Percentiles rank a stretch among this genome's conserved stretches.
Evolutionary conservation across 2,113 vertebrate species (phyloP).

Genomic region (Pedetes capensis): DNA sequence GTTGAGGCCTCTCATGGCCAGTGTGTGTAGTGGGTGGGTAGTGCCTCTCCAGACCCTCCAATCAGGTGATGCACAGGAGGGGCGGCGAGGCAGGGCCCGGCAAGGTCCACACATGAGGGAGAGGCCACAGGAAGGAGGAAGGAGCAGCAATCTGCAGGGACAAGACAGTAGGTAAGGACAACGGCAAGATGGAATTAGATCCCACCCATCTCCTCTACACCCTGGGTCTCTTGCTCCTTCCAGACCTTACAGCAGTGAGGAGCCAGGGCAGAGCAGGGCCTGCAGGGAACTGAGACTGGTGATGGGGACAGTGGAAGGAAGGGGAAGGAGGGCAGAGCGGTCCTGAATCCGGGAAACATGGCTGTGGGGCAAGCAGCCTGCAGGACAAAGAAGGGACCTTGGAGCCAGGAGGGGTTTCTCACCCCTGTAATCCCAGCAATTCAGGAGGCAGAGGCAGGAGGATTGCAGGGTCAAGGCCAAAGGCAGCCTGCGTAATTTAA

Average conservation of each 20-base stretch:
- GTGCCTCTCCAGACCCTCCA: neutral
- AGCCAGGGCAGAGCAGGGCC: neutral
- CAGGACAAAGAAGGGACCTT: neutral
- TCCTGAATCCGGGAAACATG: neutral
- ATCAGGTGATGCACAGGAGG: neutral
- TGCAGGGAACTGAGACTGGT: neutral
- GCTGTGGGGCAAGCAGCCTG: constrained; percentile 18
- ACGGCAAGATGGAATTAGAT: neutral
- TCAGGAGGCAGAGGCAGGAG: no score
- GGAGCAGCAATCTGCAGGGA: neutral
- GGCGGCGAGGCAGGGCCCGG: neutral
- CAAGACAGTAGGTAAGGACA: neutral
- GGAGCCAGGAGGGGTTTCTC: no score
- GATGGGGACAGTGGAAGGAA: neutral
- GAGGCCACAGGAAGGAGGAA: neutral
- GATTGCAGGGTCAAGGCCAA: no score
- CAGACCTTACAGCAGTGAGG: neutral
- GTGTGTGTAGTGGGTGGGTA: neutral
- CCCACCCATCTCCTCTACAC: neutral
- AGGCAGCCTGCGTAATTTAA: no score
- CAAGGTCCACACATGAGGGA: neutral
- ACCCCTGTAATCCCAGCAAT: no score
- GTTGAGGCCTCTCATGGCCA: neutral
- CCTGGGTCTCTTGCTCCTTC: neutral
- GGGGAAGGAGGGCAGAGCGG: neutral